phyloP scores from a whole-genome alignment of 2,113 vertebrate species.

The Vanacampus margaritifer region DNA sequence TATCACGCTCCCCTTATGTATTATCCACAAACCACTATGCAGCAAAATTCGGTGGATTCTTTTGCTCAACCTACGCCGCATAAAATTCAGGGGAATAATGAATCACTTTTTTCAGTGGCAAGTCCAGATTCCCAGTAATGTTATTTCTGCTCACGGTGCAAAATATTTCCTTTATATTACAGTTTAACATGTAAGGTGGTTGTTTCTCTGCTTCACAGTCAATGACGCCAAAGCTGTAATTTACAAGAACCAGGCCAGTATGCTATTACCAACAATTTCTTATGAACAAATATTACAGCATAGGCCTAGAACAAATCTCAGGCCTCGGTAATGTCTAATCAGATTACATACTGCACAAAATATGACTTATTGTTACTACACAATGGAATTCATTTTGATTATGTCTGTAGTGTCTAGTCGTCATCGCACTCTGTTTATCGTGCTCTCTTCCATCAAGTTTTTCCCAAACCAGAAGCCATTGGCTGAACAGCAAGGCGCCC shows the following conservation, averaged over 20 bases:
- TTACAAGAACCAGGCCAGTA: neutral
- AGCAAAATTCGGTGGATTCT: conserved; percentile 18
- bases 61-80: conserved; percentile 20
- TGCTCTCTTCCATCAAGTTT: neutral
- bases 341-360: neutral
- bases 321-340: neutral
- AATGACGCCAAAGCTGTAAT: neutral
- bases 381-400: neutral
- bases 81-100: neutral
- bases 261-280: neutral
- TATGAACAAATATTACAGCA: neutral
- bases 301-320: neutral
- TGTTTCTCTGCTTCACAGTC: neutral
- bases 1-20: conserved; percentile 19
- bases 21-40: conserved; percentile 23
- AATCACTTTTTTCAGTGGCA: neutral
- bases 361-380: neutral
- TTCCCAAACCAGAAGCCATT: too few relatives aligned
- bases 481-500: too few relatives aligned
- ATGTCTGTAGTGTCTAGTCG: neutral
- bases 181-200: neutral
- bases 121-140: neutral
- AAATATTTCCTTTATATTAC: neutral
- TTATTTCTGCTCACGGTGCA: neutral
- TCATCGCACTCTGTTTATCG: neutral